These are phyloP conservation scores for Agrochola lychnidis DNA, from an alignment of 2,888 invertebrate genomes.

Conservation along the genomic window DNA sequence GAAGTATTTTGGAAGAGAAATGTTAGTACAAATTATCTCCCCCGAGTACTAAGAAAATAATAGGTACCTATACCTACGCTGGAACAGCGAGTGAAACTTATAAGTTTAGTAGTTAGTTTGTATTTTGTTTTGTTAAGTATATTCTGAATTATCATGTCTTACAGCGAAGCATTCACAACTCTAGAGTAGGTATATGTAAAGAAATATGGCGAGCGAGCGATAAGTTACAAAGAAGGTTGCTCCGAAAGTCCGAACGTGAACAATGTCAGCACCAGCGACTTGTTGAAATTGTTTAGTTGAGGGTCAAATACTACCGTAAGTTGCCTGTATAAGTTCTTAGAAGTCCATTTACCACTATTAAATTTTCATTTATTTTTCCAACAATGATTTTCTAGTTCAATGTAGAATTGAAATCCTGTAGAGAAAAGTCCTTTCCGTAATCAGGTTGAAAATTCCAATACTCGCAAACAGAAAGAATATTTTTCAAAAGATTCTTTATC, in stretches of 20 bases:
- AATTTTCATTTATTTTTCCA: not conserved
- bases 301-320: slow-evolving; percentile 3
- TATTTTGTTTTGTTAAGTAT: slow-evolving; percentile 10
- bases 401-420: slow-evolving; percentile 4
- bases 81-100: slow-evolving; percentile 8
- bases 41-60: slow-evolving; percentile 13
- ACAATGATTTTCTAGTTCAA: not conserved
- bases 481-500: slow-evolving; percentile 51
- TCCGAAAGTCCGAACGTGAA: slow-evolving; percentile 15
- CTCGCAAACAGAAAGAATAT: slow-evolving; percentile 30
- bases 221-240: slow-evolving; percentile 13
- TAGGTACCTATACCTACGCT: not conserved
- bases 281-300: slow-evolving; percentile 31
- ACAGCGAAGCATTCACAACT: slow-evolving; percentile 5
- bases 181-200: not conserved
- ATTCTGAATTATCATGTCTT: slow-evolving; percentile 1
- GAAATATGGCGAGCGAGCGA: not conserved
- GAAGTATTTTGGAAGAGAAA: slow-evolving; percentile 15
- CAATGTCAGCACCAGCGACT: slow-evolving; percentile 17
- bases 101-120: not conserved
- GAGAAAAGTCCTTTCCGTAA: slow-evolving; percentile 15
- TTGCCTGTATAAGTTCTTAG: not conserved
- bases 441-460: slow-evolving; percentile 44
- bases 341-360: not conserved
- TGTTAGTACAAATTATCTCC: slow-evolving; percentile 25